Conservation (phyloP, 2,797 vertebrate genomes). For the Oryzias sinensis region DNA sequence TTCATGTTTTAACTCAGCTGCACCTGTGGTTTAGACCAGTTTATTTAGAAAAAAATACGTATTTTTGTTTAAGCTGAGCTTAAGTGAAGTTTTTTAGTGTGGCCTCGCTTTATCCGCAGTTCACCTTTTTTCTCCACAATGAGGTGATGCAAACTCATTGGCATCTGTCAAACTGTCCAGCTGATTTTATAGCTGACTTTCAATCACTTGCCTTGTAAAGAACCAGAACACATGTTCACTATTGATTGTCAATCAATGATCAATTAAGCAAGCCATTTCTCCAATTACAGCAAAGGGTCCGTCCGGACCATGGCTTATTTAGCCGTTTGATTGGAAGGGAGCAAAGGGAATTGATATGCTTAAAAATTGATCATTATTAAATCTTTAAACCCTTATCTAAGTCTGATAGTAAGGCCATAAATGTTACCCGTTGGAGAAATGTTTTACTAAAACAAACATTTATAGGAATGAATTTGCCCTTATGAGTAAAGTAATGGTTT, state of each 20-base stretch:
- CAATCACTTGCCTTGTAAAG: conserved; percentile 77
- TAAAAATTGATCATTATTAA: conserved; percentile 76
- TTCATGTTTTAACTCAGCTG: too few relatives aligned
- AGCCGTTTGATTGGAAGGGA: conserved; percentile 73
- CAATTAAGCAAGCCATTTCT: conserved; percentile 84
- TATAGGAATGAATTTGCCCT: not conserved
- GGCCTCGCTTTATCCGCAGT: not conserved
- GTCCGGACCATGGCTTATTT: conserved; percentile 66
- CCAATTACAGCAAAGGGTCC: conserved; percentile 73
- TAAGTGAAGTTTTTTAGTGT: not conserved
- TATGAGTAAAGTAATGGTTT: too few relatives aligned
- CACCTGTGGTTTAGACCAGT: too few relatives aligned
- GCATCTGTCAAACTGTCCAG: conserved; percentile 67
- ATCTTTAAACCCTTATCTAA: conserved; percentile 75
- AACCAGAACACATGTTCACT: conserved; percentile 77
- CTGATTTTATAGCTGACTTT: conserved; percentile 76
- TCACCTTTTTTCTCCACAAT: conserved; percentile 17
- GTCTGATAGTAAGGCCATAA: conserved; percentile 45
- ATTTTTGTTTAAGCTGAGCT: not conserved
- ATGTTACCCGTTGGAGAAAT: conserved; percentile 38
- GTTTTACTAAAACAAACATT: conserved; percentile 11
- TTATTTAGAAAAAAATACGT: not conserved
- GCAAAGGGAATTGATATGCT: conserved; percentile 66
- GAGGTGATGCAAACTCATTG: conserved; percentile 58
- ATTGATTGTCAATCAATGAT: conserved; percentile 85